phyloP scores from a whole-genome alignment of 2,888 invertebrate species.

The Tenthredo amoena region DNA sequence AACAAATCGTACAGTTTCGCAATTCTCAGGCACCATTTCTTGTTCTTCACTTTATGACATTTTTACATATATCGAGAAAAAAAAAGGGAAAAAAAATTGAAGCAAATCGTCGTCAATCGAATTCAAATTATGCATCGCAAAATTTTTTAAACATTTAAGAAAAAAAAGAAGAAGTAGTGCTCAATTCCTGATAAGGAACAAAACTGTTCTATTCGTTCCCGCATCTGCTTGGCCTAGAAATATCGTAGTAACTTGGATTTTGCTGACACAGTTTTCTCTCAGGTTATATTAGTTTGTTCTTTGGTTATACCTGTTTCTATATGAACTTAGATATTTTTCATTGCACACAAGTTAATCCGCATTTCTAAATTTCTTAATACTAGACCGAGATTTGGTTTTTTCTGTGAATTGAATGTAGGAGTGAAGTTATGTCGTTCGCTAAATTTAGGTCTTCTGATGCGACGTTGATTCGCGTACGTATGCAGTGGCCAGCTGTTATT shows the following conservation, averaged over 20 bases:
- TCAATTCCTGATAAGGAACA: not conserved
- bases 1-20: not conserved
- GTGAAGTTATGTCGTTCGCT: conserved; percentile 20
- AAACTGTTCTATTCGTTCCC: not conserved
- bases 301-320: conserved; percentile 14
- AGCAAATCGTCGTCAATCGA: not conserved
- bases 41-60: not conserved
- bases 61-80: not conserved
- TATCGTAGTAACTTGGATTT: not conserved
- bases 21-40: not conserved
- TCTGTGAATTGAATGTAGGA: not conserved
- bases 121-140: not conserved
- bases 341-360: not conserved
- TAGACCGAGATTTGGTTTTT: not conserved
- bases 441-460: conserved; percentile 8
- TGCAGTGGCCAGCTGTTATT: conserved; percentile 32
- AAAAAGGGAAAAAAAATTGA: not conserved
- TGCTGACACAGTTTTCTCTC: conserved; percentile 29
- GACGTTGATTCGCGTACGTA: conserved; percentile 10
- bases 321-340: not conserved
- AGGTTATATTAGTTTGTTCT: not conserved
- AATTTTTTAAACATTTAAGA: not conserved
- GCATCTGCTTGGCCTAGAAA: not conserved
- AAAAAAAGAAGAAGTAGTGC: not conserved
- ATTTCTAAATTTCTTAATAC: not conserved